Base-by-base conservation (phyloP, 2,113 vertebrate species). In the Labeo catla region DNA sequence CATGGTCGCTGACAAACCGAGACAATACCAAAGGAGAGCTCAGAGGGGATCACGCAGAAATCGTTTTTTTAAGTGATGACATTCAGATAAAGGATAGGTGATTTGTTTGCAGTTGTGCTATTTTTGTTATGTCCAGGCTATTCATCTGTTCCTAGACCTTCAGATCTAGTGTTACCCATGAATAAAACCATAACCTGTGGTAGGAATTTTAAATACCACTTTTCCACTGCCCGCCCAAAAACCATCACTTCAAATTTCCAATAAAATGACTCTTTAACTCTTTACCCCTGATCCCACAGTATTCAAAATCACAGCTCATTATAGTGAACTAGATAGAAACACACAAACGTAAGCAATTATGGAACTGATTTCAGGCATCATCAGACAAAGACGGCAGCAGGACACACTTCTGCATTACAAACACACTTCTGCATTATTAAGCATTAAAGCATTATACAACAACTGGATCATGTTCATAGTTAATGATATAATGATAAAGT, bases 1-100 rank as follows among this genome's bases (percentile, higher is more conserved):
- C 94, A 94, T 95, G 86, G 80, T 84, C 57, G 83, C 28, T 81
- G 86, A 66, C 87, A 72, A 81, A 70, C 73, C 74, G 78, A 83
- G 83, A 86, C 57, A 76, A 61, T 86, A 84, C 85, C 83, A 83
- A 86, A 76, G 83, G 43, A 84, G 12, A 78, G 61, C 63, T 83
- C 21, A 16, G 21, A 73, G 34, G 49, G 16, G 28, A 73, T 15
- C 66, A 0, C 13, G 50, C 28, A 52, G 1, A 21, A 21, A 36
- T 45, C 19, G 8, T 8, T 16, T 68, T 8, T 21, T n/a, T 21
- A 2, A 21, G 23, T 19, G 8, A 6, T 81, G 39, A 47, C 21
- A 23, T 10, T 45, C 12, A 50, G n/a, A 10, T 19, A 12, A 52
- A 13, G 9, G 12, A 59, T 39, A 4, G 54, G 63, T 36, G 45